Conservation (phyloP, 2,797 vertebrate genomes). For the Synaphobranchus kaupii region DNA sequence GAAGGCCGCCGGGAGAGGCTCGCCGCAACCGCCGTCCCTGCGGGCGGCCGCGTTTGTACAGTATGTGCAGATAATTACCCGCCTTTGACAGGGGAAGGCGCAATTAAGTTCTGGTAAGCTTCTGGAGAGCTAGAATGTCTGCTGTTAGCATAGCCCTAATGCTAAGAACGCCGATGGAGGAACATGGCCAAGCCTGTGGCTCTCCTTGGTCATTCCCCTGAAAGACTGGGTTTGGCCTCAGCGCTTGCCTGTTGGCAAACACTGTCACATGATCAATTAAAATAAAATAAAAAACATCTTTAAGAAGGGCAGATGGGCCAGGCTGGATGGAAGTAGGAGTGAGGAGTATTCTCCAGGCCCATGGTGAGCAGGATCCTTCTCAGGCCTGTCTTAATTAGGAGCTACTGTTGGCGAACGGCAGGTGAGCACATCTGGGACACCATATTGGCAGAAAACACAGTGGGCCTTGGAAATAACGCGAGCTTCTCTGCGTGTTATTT, state of each 20-base stretch:
- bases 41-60: neutral
- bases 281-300: slow-evolving; percentile 25
- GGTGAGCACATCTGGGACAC: slow-evolving; percentile 59
- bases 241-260: neutral
- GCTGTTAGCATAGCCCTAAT: neutral
- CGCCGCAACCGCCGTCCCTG: neutral
- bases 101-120: neutral
- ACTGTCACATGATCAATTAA: neutral
- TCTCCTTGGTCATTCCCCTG: neutral
- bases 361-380: slow-evolving; percentile 39
- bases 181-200: neutral
- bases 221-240: neutral
- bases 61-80: neutral
- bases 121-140: neutral
- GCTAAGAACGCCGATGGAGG: neutral
- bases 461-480: slow-evolving; percentile 51
- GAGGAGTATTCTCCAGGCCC: slow-evolving; percentile 33
- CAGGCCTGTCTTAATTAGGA: slow-evolving; percentile 58
- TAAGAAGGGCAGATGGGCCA: slow-evolving; percentile 53
- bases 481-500: slow-evolving; percentile 21
- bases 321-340: slow-evolving; percentile 41
- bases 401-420: slow-evolving; percentile 46
- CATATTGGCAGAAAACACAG: slow-evolving; percentile 52
- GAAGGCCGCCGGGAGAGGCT: neutral
- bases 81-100: neutral